Evolutionary conservation across 1,140 invertebrate genomes (phyloP).

Genomic region (Caenorhabditis remanei): DNA sequence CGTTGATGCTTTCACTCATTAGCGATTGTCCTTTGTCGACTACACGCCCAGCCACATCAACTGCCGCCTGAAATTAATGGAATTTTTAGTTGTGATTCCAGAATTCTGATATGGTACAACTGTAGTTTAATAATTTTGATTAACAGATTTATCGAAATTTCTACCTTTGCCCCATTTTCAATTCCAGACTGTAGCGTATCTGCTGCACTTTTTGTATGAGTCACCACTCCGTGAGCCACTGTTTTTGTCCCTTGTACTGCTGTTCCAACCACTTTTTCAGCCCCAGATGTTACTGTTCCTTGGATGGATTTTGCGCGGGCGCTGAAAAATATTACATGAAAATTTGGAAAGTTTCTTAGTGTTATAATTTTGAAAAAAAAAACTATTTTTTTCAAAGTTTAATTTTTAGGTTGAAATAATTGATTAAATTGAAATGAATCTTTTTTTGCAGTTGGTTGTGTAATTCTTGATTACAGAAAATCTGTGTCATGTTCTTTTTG

Average conservation of each 20-base stretch:
- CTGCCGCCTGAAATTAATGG: constrained; percentile 29
- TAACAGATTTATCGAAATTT: too few relatives aligned
- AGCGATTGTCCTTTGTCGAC: constrained; percentile 58
- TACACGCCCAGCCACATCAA: constrained; percentile 42
- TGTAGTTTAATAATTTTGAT: too few relatives aligned
- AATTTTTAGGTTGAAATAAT: too few relatives aligned
- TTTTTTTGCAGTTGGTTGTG: too few relatives aligned
- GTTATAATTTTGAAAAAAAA: too few relatives aligned
- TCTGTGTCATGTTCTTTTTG: too few relatives aligned
- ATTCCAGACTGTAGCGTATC: constrained; percentile 73
- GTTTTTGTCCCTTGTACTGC: constrained; percentile 76
- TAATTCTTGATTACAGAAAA: too few relatives aligned
- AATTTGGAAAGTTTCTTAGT: too few relatives aligned
- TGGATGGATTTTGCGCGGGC: constrained; percentile 74
- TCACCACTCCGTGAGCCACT: constrained; percentile 77
- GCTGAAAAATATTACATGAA: constrained; percentile 36
- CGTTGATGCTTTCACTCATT: constrained; percentile 61
- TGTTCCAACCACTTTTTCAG: constrained; percentile 71
- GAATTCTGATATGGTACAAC: neutral
- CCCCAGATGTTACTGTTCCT: constrained; percentile 67
- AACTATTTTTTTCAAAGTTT: too few relatives aligned
- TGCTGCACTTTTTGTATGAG: constrained; percentile 77
- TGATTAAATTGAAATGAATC: too few relatives aligned
- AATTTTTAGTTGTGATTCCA: neutral
- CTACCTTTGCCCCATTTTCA: constrained; percentile 73